Evolutionary conservation across 1,140 invertebrate species (phyloP), one percentile per base, ranked within the genome.

Genomic region (Bombus confusus): DNA sequence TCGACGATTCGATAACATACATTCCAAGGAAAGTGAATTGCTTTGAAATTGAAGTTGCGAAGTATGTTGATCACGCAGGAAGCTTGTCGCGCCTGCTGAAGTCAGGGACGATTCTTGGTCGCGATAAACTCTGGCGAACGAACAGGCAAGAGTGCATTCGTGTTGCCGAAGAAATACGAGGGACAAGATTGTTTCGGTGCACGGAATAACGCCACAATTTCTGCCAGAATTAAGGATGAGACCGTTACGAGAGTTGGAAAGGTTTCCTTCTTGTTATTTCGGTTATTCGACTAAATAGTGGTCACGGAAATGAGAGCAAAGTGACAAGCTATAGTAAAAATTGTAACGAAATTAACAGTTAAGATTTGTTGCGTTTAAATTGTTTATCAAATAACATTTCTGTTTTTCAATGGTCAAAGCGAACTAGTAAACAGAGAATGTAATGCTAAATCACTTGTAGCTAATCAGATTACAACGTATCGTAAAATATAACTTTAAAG

Each of bases 41-140:
- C 25, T 47, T 47, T n/a, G 34, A 39, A 66, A 62, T 39, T 77
- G 37, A 59, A 73, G 37, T 39, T 52, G 34, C 76, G 39, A 80
- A 83, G 74, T 64, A 68, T 82, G 72, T 79, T 72, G 85, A 86
- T 86, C 85, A 80, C 37, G 87, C 86, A 68, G 69, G 59, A 87
- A 88, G 80, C 62, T 69, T 88, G 86, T 88, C 88, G 76, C 86
- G 83, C 81, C 79, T 86, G 87, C 76, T 78, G 85, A 90, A 88
- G 88, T 91, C 90, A 91, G 84, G 88, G 88, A 86, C 90, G 88
- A 88, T 90, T 41, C 75, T 66, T 85, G 28, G 64, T 41, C 10
- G 81, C 81, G 88, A 91, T 91, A 91, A 90, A 84, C 80, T 74
- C 80, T 47, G 80, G 78, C 69, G 75, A 83, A 85, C 52, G 57